Base-by-base conservation (phyloP, 2,888 invertebrate species). In the Agonopterix arenella region DNA sequence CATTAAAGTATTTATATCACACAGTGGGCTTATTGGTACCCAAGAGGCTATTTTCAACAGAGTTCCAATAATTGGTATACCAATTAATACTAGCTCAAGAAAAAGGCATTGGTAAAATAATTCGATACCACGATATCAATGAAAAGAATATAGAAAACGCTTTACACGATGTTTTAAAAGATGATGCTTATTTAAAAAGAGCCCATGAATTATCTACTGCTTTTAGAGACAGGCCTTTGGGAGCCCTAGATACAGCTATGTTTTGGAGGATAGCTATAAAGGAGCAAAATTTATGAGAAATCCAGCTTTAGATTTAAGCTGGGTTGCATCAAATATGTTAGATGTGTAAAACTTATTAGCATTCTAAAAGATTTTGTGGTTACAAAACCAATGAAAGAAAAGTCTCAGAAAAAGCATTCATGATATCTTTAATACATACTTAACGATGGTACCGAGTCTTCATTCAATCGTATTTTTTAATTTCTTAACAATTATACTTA, bases 11-110 rank as follows among this genome's bases (percentile, higher is more conserved):
- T 93, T 94, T 61, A 90, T 94, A 59, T 90, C 92, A 0, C 93
- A 93, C 61, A 93, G 93, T 5, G 93, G 93, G 3, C 81, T 92
- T 51, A 91, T 93, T 54, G 91, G 93, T 40, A 82, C 92, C 1
- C 90, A 90, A 59, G 93, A 93, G 70, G 89, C 93, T 0, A 83
- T 88, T 43, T 92, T 82, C 64, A 80, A 92, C 60, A 92, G 90
- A n/a, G 89, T 92, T 0, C 92, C 92, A 3, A 73, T 90, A 3
- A 57, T 91, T 7, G 90, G 90, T 0, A 64, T 90, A 42, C 90
- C 90, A 9, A 77, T 90, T 90, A 55, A 67, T 80, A 13, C 80
- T 77, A 60, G 76, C 71, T 2, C 68, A 85, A 59, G 57, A 79
- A 13, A 69, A 74, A 0, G 90, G 90, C 7, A 80, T 76, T 38